Percentiles rank a stretch among this genome's conserved stretches.
These are phyloP conservation scores for Carassius gibelio DNA, from an alignment of 2,113 vertebrate genomes.

Conservation along the genomic window DNA sequence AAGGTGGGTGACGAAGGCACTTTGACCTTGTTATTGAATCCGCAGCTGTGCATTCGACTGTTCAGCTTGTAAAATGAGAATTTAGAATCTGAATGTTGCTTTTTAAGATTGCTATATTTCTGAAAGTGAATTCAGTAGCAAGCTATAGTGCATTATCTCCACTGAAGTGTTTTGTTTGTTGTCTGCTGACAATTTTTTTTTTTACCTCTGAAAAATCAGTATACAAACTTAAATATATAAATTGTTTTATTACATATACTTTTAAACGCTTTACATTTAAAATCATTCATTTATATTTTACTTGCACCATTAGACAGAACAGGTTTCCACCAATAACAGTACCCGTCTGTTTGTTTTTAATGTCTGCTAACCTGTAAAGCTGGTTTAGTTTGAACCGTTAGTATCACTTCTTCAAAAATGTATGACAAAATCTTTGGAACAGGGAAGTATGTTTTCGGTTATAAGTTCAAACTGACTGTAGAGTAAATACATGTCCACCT, in stretches of 20 bases:
- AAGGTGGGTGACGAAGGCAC: constrained; percentile 75
- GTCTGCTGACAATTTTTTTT: too few relatives aligned
- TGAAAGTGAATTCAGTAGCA: too few relatives aligned
- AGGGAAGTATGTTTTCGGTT: too few relatives aligned
- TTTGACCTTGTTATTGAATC: background rate
- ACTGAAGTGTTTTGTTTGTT: background rate
- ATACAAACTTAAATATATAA: too few relatives aligned
- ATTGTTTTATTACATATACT: too few relatives aligned
- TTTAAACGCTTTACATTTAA: too few relatives aligned
- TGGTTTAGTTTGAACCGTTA: background rate
- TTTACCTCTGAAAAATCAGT: too few relatives aligned
- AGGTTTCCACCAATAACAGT: background rate
- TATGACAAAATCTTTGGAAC: background rate
- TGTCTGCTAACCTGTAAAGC: background rate
- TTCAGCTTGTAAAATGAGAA: background rate
- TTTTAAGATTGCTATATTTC: too few relatives aligned
- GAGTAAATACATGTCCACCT: background rate
- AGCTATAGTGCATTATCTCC: too few relatives aligned
- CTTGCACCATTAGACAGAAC: too few relatives aligned
- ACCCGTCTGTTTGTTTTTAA: background rate
- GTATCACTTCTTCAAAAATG: background rate
- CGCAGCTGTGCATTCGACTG: background rate
- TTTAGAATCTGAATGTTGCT: background rate
- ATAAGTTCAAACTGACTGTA: background rate
- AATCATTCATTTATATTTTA: too few relatives aligned